A percentile compares a stretch with the other conserved stretches of the same genome.
phyloP scores from a whole-genome alignment of 2,797 vertebrate species.

The Columba guinea region DNA sequence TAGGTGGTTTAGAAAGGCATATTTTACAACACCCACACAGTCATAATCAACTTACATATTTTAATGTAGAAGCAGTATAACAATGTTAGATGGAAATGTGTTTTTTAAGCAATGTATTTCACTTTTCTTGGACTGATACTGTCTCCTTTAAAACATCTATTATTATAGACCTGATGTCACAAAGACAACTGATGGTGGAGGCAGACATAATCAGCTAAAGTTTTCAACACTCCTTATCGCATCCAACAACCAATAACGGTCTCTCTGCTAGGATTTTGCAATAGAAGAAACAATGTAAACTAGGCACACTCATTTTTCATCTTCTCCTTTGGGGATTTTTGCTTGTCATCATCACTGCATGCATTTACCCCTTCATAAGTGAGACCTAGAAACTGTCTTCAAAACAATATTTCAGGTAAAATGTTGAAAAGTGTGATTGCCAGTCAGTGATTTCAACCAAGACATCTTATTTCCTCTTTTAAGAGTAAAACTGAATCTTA shows the following conservation, averaged over 20 bases:
- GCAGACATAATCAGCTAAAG: constrained; percentile 58
- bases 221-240: constrained; percentile 64
- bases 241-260: constrained; percentile 65
- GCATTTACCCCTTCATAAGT: constrained; percentile 45
- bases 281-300: constrained; percentile 65
- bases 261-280: constrained; percentile 62
- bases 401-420: constrained; percentile 15
- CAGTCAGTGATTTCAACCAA: constrained; percentile 41
- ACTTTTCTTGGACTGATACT: constrained; percentile 36
- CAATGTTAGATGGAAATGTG: constrained; percentile 37
- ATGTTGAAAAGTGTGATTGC: not conserved
- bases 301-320: constrained; percentile 60
- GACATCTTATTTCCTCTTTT: constrained; percentile 57
- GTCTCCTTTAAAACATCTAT: constrained; percentile 34
- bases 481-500: constrained; percentile 59
- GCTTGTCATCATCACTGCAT: constrained; percentile 59
- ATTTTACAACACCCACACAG: constrained; percentile 55
- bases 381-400: constrained; percentile 41
- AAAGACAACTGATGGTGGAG: constrained; percentile 54
- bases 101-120: constrained; percentile 41
- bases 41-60: constrained; percentile 64
- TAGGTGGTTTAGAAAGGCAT: constrained; percentile 58
- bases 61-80: constrained; percentile 49
- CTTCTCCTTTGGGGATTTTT: constrained; percentile 45
- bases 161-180: constrained; percentile 26